These are phyloP conservation scores for Acridotheres tristis DNA, from an alignment of 2,797 vertebrate genomes.

Conservation along the genomic window DNA sequence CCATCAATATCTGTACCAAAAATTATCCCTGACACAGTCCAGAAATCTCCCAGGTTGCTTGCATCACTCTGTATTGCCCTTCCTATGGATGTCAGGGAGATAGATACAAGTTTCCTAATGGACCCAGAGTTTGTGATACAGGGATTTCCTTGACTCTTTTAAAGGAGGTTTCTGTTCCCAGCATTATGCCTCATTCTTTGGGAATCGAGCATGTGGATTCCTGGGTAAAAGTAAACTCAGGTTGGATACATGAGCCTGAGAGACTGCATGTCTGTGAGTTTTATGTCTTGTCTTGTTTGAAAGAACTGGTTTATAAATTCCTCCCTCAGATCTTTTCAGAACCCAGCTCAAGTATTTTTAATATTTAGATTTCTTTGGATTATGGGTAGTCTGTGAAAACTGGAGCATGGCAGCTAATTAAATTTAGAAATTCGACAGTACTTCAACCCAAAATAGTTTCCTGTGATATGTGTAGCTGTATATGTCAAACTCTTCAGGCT, in stretches of 20 bases:
- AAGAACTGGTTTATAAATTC: not conserved
- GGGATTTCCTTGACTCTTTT: not conserved
- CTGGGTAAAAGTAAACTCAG: not conserved
- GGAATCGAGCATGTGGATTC: fast-evolving
- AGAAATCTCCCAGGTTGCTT: not conserved
- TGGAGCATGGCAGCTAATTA: not conserved
- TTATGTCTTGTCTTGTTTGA: not conserved
- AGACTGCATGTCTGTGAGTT: not conserved
- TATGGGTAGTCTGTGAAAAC: not conserved
- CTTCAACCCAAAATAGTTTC: not conserved
- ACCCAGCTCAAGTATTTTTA: not conserved
- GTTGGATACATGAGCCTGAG: not conserved
- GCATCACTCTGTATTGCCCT: not conserved
- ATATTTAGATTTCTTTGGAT: not conserved
- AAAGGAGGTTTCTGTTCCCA: not conserved
- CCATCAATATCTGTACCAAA: not conserved
- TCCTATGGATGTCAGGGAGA: not conserved
- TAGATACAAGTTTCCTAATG: not conserved
- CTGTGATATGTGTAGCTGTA: not conserved
- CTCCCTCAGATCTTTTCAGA: not conserved
- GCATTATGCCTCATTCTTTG: not conserved
- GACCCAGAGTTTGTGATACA: not conserved
- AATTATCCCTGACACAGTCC: not conserved
- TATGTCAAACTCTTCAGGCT: not conserved
- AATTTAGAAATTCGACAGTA: not conserved